Evolutionary conservation across 2,888 invertebrate species (phyloP), one percentile per base, ranked within the genome.

Genomic region (Hypena proboscidalis): DNA sequence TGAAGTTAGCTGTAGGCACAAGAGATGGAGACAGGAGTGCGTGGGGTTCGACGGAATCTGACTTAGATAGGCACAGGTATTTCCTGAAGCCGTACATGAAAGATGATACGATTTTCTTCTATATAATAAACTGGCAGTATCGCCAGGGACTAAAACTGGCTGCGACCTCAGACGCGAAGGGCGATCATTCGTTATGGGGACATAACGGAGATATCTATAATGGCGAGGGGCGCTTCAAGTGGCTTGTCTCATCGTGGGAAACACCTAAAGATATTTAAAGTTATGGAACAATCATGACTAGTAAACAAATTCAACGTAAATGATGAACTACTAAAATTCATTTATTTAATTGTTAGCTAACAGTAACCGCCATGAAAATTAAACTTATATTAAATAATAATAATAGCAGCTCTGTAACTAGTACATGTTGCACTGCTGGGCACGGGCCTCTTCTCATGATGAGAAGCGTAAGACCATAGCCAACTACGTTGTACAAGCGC

Each of bases 91-190:
- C 80, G 2, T 31, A 47, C 1, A 58, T 61, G 26, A 27, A 50
- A 6, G 42, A 59, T 23, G 61, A 56, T 6, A 45, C 52, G 5
- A 13, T 77, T 1, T 6, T 64, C 1, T 79, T 78, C 34, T 58
- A 48, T 8, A 54, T 79, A 4, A 53, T 70, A 4, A 70, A 77
- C 38, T 46, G 40, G 14, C 29, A 67, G 21, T 74, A 56, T 30
- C 39, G 54, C 1, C 62, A 69, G 32, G 64, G 64, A 1, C 39
- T 77, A 17, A 74, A 70, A 37, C 29, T 77, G 32, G 67, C 45
- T 23, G 38, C 23, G 0, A 27, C 32, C 1, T 26, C 17, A 0
- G 65, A 69, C 15, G 9, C 22, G 0, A 21, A 34, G 4, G 62
- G 61, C 4, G 63, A 71, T 17, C 51, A 70, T 9, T 15, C 23